Evolutionary conservation across 2,797 vertebrate species (phyloP).

Genomic region (Tinamus major): DNA sequence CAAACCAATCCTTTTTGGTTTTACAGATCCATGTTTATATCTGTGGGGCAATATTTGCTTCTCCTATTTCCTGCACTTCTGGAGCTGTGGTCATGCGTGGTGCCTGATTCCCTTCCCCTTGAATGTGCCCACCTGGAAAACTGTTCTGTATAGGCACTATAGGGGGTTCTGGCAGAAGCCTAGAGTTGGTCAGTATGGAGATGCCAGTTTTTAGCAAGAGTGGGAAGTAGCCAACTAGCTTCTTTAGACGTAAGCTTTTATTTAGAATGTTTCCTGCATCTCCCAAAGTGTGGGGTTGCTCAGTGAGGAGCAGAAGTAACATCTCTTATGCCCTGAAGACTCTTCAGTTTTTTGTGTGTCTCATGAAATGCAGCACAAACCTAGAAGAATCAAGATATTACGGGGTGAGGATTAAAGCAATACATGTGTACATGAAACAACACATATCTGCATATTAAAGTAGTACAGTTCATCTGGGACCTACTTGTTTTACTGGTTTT

Average conservation of each 20-base stretch:
- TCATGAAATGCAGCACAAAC: background rate
- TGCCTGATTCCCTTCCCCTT: background rate
- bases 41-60: background rate
- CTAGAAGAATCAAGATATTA: rapidly evolving
- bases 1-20: background rate
- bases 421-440: too few species aligned
- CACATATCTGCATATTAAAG: background rate
- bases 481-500: background rate
- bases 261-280: background rate
- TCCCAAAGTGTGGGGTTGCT: background rate
- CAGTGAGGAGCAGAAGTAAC: background rate
- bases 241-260: background rate
- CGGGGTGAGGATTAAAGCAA: background rate
- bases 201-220: background rate
- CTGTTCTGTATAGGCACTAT: rapidly evolving
- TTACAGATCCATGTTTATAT: background rate
- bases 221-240: background rate
- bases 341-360: background rate
- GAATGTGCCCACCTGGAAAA: background rate
- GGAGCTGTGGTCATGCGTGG: background rate
- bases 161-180: background rate
- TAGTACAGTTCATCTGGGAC: background rate
- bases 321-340: background rate
- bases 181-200: background rate
- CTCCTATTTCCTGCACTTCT: background rate